Percentiles rank a stretch among this genome's conserved stretches.
phyloP scores from a whole-genome alignment of 2,113 vertebrate species.

The Lepus americanus region DNA sequence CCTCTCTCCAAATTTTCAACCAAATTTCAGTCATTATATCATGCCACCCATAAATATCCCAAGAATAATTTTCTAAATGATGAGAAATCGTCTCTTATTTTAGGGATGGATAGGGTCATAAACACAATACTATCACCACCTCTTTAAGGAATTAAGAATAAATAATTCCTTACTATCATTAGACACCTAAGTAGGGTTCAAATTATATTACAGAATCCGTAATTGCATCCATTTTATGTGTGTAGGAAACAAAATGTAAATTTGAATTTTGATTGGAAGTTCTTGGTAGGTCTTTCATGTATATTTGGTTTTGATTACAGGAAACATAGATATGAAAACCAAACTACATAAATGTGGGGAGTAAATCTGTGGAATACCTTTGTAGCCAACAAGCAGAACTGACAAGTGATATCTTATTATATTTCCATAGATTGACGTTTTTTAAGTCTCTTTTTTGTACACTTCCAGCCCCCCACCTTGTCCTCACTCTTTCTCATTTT shows the following conservation, averaged over 20 bases:
- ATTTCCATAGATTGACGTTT: slow-evolving; percentile 15
- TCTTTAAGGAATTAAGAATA: not conserved
- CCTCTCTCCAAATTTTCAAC: not conserved
- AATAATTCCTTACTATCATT: not conserved
- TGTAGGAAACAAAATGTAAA: slow-evolving; percentile 10
- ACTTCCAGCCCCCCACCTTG: too few species aligned
- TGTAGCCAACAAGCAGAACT: slow-evolving; percentile 6
- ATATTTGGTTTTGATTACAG: slow-evolving; percentile 31
- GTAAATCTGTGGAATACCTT: not conserved
- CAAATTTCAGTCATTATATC: not conserved
- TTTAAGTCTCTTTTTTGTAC: not conserved
- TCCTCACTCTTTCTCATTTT: too few species aligned
- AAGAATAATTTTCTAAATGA: not conserved
- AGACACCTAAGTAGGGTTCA: not conserved
- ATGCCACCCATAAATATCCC: not conserved
- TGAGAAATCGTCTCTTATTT: not conserved
- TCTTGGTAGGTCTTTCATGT: not conserved
- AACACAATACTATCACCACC: not conserved
- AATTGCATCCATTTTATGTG: not conserved
- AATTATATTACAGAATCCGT: not conserved
- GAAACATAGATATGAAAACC: slow-evolving; percentile 7
- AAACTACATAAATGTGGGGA: not conserved
- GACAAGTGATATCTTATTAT: not conserved
- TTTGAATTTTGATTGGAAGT: not conserved
- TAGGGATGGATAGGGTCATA: not conserved